Percentiles rank a stretch among this genome's conserved stretches.
These are phyloP conservation scores for Antitype chi DNA, from an alignment of 2,888 invertebrate genomes.

Conservation along the genomic window DNA sequence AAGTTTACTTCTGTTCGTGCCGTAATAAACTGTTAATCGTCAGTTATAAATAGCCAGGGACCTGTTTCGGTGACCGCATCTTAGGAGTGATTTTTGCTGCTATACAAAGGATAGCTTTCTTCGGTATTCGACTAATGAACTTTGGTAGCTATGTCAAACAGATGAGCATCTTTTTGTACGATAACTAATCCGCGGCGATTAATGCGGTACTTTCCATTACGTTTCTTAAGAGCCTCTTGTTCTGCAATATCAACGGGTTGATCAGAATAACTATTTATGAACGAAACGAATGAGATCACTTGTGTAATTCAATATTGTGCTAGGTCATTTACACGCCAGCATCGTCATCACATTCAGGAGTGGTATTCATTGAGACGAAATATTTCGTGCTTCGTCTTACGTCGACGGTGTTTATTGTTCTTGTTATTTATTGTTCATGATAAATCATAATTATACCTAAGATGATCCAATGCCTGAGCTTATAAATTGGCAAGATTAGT, in stretches of 20 bases:
- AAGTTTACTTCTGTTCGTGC: conserved; percentile 42
- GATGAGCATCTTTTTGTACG: conserved; percentile 30
- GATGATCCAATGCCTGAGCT: conserved; percentile 14
- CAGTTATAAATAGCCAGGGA: conserved; percentile 72
- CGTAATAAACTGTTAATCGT: conserved; percentile 65
- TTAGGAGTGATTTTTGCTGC: conserved; percentile 64
- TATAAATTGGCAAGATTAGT: conserved; percentile 1
- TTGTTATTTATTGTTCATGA: conserved; percentile 1
- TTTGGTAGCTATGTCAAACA: conserved; percentile 37
- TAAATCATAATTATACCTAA: conserved; percentile 11
- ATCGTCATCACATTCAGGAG: conserved; percentile 42
- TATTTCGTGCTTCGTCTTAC: conserved; percentile 38
- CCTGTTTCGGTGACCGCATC: conserved; percentile 70
- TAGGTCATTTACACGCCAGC: conserved; percentile 50
- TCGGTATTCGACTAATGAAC: conserved; percentile 41
- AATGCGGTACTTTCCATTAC: neutral
- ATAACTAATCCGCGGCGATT: neutral
- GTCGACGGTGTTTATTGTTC: conserved; percentile 1
- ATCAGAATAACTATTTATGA: conserved; percentile 33
- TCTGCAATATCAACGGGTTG: conserved; percentile 19
- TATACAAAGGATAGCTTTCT: conserved; percentile 54
- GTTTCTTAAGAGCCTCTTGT: conserved; percentile 17
- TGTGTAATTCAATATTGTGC: conserved; percentile 57
- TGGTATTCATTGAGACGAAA: conserved; percentile 48
- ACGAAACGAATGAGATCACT: conserved; percentile 55